These are phyloP conservation scores for Dolomedes plantarius DNA, from an alignment of 2,888 invertebrate species.

Conservation along the genomic window DNA sequence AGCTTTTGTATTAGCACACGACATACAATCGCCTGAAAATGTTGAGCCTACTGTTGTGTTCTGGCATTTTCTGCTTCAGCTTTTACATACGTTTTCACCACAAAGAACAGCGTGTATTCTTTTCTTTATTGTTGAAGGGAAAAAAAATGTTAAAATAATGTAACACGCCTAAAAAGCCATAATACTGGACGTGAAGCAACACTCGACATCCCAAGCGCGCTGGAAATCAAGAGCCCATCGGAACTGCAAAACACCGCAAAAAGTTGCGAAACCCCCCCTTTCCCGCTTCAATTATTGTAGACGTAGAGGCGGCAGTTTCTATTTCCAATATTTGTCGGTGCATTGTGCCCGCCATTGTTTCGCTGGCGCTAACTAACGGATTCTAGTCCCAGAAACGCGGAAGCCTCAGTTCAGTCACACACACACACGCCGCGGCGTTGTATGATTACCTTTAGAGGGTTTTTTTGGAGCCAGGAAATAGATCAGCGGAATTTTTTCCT, in stretches of 20 bases:
- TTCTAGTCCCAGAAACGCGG: conserved; percentile 28
- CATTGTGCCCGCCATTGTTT: conserved; percentile 27
- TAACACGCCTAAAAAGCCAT: too few species aligned
- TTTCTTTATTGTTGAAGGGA: too few species aligned
- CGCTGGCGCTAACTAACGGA: conserved; percentile 41
- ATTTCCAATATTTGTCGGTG: conserved; percentile 66
- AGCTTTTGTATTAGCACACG: too few species aligned
- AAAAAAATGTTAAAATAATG: too few species aligned
- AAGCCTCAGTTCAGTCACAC: conserved; percentile 63
- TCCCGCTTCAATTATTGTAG: conserved; percentile 23
- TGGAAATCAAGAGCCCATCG: neutral
- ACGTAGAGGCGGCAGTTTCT: conserved; percentile 42
- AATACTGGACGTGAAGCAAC: too few species aligned
- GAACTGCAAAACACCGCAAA: conserved; percentile 28
- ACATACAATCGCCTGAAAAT: too few species aligned
- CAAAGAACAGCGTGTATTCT: too few species aligned
- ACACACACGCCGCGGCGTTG: conserved; percentile 36
- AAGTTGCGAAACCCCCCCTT: neutral
- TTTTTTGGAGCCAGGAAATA: conserved; percentile 48
- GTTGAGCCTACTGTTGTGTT: too few species aligned
- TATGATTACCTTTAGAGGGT: conserved; percentile 49
- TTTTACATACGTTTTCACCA: too few species aligned
- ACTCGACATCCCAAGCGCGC: neutral
- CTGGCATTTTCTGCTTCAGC: too few species aligned
- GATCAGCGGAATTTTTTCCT: neutral